Percentiles rank a stretch among this genome's conserved stretches.
phyloP scores from a whole-genome alignment of 1,140 invertebrate genomes.

The Coenobita brevimanus region DNA sequence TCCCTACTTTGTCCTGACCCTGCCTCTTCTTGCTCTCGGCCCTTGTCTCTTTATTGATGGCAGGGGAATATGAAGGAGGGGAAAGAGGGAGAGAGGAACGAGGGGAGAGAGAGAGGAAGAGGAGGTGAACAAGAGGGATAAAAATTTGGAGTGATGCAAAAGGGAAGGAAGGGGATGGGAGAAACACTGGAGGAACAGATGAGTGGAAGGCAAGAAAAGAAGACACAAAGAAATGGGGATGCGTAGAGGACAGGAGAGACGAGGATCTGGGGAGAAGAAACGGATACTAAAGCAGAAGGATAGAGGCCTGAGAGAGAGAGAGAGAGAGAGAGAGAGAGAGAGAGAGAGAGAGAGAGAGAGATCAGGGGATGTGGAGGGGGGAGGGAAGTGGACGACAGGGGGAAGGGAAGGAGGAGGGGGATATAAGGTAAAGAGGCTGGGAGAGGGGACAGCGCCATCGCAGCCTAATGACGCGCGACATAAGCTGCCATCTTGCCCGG shows the following conservation, averaged over 20 bases:
- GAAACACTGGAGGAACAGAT: not conserved
- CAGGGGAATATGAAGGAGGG: too few relatives aligned
- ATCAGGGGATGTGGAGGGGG: not conserved
- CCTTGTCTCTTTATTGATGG: too few relatives aligned
- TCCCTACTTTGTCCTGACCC: too few relatives aligned
- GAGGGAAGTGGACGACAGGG: too few relatives aligned
- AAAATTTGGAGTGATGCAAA: too few relatives aligned
- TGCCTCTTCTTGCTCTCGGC: too few relatives aligned
- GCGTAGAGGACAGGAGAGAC: not conserved
- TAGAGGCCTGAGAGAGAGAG: not conserved
- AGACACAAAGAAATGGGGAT: not conserved
- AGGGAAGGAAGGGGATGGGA: too few relatives aligned
- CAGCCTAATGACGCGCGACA: constrained; percentile 38
- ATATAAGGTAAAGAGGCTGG: not conserved
- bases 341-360: constrained; percentile 5
- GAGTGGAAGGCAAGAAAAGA: not conserved
- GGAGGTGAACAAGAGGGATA: not conserved
- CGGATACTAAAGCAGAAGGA: not conserved
- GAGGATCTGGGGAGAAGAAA: not conserved
- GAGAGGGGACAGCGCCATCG: too few relatives aligned
- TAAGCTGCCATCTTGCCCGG: constrained; percentile 35
- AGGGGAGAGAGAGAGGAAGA: not conserved
- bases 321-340: not conserved
- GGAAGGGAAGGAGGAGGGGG: not conserved
- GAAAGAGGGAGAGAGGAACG: constrained; percentile 2